Conservation (phyloP, 2,888 invertebrate genomes). For the Empis livida region DNA sequence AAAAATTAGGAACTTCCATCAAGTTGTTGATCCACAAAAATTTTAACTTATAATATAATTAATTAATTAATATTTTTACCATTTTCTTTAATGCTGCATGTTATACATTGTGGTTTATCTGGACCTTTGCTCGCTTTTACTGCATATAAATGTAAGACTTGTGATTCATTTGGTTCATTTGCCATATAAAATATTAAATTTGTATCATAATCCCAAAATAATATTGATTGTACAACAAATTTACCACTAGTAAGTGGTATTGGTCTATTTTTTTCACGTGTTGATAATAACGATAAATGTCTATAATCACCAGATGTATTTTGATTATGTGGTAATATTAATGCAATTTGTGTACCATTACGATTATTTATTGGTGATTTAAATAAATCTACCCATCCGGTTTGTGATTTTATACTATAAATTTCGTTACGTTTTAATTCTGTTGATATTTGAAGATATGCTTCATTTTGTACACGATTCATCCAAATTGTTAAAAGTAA, state of each 20-base stretch:
- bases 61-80: conserved; percentile 4
- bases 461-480: conserved; percentile 74
- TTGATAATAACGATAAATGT: conserved; percentile 48
- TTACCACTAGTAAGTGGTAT: conserved; percentile 47
- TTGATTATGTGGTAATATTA: conserved; percentile 56
- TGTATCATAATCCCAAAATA: conserved; percentile 54
- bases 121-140: conserved; percentile 41
- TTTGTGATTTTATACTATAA: conserved; percentile 25
- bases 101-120: conserved; percentile 50
- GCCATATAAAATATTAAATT: conserved; percentile 72
- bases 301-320: conserved; percentile 43
- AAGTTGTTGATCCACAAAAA: too few relatives aligned
- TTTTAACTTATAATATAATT: too few relatives aligned
- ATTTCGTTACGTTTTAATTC: conserved; percentile 27
- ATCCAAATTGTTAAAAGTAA: conserved; percentile 72
- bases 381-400: conserved; percentile 72
- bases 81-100: conserved; percentile 46
- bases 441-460: conserved; percentile 50
- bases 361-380: conserved; percentile 54
- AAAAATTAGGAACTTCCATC: too few relatives aligned
- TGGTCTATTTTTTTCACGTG: conserved; percentile 24
- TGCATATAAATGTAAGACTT: conserved; percentile 68
- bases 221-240: conserved; percentile 58
- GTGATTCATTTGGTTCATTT: conserved; percentile 59
- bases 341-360: conserved; percentile 52